Percentiles rank a stretch among this genome's conserved stretches.
Evolutionary conservation across 1,140 invertebrate species (phyloP).

Genomic region (Pantala flavescens): DNA sequence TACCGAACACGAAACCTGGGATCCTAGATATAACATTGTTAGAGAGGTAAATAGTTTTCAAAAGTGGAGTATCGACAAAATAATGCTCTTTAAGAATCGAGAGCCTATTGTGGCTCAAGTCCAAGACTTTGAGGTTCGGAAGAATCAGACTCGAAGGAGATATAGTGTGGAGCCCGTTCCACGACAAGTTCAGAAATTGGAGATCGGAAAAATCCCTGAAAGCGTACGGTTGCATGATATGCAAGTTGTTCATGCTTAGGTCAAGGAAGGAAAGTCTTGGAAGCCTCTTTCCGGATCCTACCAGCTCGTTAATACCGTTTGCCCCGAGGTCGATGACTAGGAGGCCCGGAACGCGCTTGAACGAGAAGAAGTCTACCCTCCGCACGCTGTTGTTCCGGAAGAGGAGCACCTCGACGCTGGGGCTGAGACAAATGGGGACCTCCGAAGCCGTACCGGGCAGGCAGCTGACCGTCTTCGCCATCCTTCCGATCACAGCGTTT

Average conservation of each 20-base stretch:
- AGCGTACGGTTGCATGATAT: constrained; percentile 11
- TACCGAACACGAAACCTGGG: constrained; percentile 13
- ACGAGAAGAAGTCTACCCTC: constrained; percentile 4
- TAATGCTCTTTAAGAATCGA: constrained; percentile 13
- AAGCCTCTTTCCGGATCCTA: constrained; percentile 12
- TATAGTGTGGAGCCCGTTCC: constrained; percentile 11
- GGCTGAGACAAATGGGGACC: neutral
- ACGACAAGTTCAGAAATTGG: constrained; percentile 4
- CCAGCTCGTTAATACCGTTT: constrained; percentile 4
- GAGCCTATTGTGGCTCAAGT: neutral
- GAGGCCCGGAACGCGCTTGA: neutral
- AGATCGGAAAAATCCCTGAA: constrained; percentile 6
- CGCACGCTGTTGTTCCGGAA: constrained; percentile 12
- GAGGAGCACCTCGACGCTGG: constrained; percentile 7
- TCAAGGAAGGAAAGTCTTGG: neutral
- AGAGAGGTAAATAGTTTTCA: constrained; percentile 11
- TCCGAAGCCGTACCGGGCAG: neutral
- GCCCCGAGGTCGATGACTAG: neutral
- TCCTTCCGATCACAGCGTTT: neutral
- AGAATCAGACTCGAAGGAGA: constrained; percentile 9
- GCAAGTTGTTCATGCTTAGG: constrained; percentile 10
- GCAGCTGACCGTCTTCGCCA: neutral
- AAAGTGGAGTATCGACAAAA: neutral
- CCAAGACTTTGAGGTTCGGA: constrained; percentile 3
- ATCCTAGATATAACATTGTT: constrained; percentile 14